A percentile compares a stretch with the other conserved stretches of the same genome.
These are phyloP conservation scores for Fulica atra DNA, from an alignment of 2,113 vertebrate genomes.

Conservation along the genomic window DNA sequence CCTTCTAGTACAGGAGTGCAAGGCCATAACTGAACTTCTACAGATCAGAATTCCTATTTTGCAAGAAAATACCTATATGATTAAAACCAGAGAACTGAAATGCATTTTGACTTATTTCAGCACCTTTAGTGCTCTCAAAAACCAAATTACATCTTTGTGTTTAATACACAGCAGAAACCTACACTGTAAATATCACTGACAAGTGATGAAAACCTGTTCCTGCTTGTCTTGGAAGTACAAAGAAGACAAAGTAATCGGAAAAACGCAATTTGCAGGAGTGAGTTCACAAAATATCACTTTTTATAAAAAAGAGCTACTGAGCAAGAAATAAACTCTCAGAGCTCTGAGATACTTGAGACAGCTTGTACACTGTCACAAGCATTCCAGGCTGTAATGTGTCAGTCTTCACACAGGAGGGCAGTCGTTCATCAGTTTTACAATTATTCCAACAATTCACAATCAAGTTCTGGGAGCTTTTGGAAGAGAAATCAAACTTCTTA, in stretches of 20 bases:
- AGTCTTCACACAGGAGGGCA: conserved; percentile 70
- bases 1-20: not conserved
- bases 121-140: not conserved
- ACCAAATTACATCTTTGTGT: not conserved
- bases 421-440: conserved; percentile 38
- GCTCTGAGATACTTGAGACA: not conserved
- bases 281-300: not conserved
- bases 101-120: not conserved
- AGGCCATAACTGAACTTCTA: not conserved
- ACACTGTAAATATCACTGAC: not conserved
- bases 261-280: not conserved
- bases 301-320: not conserved
- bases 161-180: not conserved
- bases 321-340: not conserved
- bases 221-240: not conserved
- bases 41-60: not conserved
- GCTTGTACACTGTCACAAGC: not conserved
- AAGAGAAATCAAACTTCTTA: not conserved
- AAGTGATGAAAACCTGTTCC: not conserved
- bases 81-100: not conserved
- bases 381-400: not conserved
- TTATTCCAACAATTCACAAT: not conserved
- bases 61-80: not conserved
- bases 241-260: not conserved
- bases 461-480: not conserved